phyloP scores from a whole-genome alignment of 2,113 vertebrate species.

The Xiphophorus couchianus region DNA sequence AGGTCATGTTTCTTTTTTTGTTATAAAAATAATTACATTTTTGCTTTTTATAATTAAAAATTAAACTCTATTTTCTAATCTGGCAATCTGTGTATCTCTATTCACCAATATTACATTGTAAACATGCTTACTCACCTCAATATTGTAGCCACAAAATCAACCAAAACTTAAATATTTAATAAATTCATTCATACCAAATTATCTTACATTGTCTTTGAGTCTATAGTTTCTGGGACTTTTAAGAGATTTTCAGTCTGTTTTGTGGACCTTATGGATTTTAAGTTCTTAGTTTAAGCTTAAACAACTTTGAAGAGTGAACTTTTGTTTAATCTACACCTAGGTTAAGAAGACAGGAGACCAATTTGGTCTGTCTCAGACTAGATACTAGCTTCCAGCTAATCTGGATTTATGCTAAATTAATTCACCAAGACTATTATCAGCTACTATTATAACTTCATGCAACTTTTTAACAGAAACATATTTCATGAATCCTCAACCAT shows the following conservation, averaged over 20 bases:
- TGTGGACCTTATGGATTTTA: no score
- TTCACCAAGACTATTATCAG: background rate
- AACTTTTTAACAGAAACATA: background rate
- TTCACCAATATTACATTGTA: background rate
- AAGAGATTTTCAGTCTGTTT: no score
- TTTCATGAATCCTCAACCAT: background rate
- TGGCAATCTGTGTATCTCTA: background rate
- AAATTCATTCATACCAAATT: background rate
- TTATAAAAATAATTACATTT: background rate
- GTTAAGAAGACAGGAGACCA: background rate
- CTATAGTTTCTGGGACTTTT: background rate
- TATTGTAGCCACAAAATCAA: background rate
- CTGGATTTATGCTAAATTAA: background rate
- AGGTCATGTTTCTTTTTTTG: no score
- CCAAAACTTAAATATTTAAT: background rate
- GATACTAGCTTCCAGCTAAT: background rate
- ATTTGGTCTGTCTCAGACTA: no score
- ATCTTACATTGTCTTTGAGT: background rate
- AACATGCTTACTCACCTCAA: background rate
- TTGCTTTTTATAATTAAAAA: background rate
- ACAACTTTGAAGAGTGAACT: background rate
- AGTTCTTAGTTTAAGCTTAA: background rate
- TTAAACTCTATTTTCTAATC: no score
- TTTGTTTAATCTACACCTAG: background rate
- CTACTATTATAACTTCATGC: background rate